A percentile compares a stretch with the other conserved stretches of the same genome.
Evolutionary conservation across 2,888 invertebrate species (phyloP).

Genomic region (Cephalotes varians): DNA sequence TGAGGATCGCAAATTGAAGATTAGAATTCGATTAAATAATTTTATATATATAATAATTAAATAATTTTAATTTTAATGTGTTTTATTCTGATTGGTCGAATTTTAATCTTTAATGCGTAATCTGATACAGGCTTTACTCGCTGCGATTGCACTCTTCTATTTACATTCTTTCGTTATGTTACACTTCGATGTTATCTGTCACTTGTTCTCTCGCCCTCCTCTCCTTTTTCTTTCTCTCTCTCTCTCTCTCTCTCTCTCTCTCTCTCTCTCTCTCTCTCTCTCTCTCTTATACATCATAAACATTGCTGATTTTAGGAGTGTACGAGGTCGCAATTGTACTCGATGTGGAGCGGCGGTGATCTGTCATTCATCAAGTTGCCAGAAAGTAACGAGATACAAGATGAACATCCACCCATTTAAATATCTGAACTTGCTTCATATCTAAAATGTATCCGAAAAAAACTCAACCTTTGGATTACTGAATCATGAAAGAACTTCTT

Average conservation of each 20-base stretch:
- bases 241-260: background rate
- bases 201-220: background rate
- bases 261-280: background rate
- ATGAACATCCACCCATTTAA: slow-evolving; percentile 82
- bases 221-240: too few species aligned
- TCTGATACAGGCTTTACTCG: background rate
- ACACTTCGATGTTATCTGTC: background rate
- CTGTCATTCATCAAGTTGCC: slow-evolving; percentile 86
- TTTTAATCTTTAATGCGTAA: background rate
- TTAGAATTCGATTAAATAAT: background rate
- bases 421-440: slow-evolving; percentile 24
- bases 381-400: slow-evolving; percentile 84
- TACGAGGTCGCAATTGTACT: slow-evolving; percentile 85
- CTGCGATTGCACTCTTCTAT: slow-evolving; percentile 7
- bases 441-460: background rate
- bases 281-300: slow-evolving; percentile 21
- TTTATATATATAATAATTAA: too few species aligned
- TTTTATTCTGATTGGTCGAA: background rate
- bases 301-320: slow-evolving; percentile 79
- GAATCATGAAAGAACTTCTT: background rate
- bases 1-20: too few species aligned
- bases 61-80: background rate
- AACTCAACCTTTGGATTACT: slow-evolving; percentile 15
- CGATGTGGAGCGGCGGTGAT: slow-evolving; percentile 86
- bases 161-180: slow-evolving; percentile 22